phyloP scores from a whole-genome alignment of 2,797 vertebrate genomes.

The Sebastes steindachneri region DNA sequence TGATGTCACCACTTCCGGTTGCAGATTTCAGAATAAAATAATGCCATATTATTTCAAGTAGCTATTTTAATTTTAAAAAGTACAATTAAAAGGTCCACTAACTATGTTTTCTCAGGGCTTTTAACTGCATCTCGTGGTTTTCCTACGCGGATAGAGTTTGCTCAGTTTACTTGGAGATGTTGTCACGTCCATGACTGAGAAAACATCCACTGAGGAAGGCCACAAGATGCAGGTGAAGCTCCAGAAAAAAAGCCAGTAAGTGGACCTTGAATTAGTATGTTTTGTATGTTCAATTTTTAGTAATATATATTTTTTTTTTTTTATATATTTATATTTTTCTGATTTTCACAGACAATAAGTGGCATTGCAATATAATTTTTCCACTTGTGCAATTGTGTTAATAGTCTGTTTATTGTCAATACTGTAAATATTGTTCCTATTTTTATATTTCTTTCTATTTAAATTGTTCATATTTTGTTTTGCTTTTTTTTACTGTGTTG shows the following conservation, averaged over 20 bases:
- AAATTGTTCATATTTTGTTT: no score
- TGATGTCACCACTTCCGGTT: neutral
- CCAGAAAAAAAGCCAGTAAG: neutral
- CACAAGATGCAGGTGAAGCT: neutral
- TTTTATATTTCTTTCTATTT: no score
- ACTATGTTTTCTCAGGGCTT: neutral
- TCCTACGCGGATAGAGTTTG: neutral
- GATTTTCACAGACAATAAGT: neutral
- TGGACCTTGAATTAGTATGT: neutral
- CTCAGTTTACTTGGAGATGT: neutral
- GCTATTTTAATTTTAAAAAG: neutral
- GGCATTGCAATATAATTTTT: neutral
- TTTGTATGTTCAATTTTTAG: neutral
- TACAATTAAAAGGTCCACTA: rapidly evolving
- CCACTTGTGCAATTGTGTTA: no score
- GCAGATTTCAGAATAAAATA: slow-evolving; percentile 20
- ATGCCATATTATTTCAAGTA: rapidly evolving
- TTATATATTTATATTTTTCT: no score
- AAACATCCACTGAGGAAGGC: neutral
- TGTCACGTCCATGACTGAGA: neutral
- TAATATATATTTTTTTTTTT: no score
- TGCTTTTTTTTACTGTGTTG: no score
- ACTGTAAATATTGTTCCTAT: no score
- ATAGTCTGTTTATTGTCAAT: no score
- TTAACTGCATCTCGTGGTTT: rapidly evolving